phyloP scores from a whole-genome alignment of 2,888 invertebrate genomes.

The Polymixis flavicincta region DNA sequence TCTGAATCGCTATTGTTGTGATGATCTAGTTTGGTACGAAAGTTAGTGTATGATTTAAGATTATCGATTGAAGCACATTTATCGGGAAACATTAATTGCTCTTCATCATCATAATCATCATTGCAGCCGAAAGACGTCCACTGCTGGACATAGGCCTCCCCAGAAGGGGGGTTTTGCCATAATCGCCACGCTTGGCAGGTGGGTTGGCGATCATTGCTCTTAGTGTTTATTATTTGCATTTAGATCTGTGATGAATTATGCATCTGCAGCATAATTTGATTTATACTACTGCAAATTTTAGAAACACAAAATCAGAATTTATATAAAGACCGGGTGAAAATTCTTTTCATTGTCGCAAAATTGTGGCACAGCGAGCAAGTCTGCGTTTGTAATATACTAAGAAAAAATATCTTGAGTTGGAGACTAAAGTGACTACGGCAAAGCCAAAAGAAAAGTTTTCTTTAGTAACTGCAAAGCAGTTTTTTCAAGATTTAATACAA shows the following conservation, averaged over 20 bases:
- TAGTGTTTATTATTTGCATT: not conserved
- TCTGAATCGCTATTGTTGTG: slow-evolving; percentile 32
- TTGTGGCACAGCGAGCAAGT: slow-evolving; percentile 10
- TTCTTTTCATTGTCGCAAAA: slow-evolving; percentile 14
- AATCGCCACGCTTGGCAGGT: too few species aligned
- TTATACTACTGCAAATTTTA: not conserved
- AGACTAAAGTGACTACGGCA: slow-evolving; percentile 54
- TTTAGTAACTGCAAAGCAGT: slow-evolving; percentile 50
- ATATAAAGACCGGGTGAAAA: not conserved
- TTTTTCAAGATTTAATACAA: slow-evolving; percentile 54
- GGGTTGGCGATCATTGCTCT: not conserved
- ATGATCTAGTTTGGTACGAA: slow-evolving; percentile 33
- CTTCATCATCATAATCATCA: too few species aligned
- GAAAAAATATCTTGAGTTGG: slow-evolving; percentile 24
- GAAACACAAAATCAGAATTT: not conserved
- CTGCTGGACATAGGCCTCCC: too few species aligned
- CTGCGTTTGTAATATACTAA: slow-evolving; percentile 10
- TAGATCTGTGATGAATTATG: too few species aligned
- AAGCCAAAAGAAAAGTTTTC: slow-evolving; percentile 56
- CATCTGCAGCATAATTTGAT: not conserved
- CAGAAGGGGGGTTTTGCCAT: too few species aligned
- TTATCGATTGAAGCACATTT: slow-evolving; percentile 11
- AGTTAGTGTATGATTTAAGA: slow-evolving; percentile 20
- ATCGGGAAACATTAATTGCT: not conserved
- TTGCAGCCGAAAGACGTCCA: too few species aligned